A percentile compares a stretch with the other conserved stretches of the same genome.
Conservation (phyloP, 2,113 vertebrate species). For the Bubo scandiacus region DNA sequence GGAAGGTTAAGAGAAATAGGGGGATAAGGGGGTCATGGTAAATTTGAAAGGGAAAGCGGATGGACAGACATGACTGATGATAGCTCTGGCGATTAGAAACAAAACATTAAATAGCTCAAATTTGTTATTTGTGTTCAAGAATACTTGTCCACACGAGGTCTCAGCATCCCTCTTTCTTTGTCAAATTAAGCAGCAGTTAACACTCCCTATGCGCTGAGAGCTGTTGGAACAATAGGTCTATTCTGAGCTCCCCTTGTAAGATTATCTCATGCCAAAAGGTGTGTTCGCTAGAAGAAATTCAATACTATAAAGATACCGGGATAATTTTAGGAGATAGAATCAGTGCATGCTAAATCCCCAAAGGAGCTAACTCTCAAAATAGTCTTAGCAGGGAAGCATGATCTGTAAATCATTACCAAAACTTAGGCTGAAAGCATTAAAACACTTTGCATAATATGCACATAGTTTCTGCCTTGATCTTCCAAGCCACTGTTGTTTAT, state of each 20-base stretch:
- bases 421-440: neutral
- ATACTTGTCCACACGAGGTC: neutral
- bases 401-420: conserved; percentile 13
- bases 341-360: neutral
- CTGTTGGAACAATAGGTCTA: neutral
- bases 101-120: conserved; percentile 5
- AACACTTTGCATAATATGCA: neutral
- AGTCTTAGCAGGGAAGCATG: neutral
- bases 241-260: neutral
- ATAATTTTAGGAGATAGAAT: conserved; percentile 10
- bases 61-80: neutral
- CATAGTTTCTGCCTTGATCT: neutral
- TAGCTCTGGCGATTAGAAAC: neutral
- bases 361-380: neutral
- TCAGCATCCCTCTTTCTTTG: neutral
- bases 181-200: conserved; percentile 6
- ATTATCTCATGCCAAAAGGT: neutral
- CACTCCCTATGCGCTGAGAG: neutral
- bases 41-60: conserved; percentile 13
- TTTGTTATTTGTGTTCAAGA: conserved; percentile 11
- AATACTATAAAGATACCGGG: neutral
- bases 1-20: neutral
- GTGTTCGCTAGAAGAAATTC: neutral
- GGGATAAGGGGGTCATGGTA: neutral
- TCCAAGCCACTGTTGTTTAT: conserved; percentile 10